Percentiles rank a stretch among this genome's conserved stretches.
phyloP scores from a whole-genome alignment of 2,797 vertebrate species.

The Parauchenoglanis ngamensis region DNA sequence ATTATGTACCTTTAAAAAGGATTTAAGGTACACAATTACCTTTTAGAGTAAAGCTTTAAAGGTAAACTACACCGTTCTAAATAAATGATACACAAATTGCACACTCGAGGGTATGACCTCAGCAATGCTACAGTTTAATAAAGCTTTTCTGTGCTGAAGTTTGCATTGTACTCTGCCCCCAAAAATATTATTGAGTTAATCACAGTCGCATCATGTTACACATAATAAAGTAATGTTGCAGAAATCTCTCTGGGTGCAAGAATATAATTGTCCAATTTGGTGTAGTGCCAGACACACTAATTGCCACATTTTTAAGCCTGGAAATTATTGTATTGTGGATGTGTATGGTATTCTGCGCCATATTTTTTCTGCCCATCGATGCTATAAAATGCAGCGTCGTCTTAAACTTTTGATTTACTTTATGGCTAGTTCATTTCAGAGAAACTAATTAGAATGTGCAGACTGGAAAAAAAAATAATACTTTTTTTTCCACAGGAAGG shows the following conservation, averaged over 20 bases:
- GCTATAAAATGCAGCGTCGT: not conserved
- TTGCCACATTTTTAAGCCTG: not conserved
- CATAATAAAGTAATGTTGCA: not conserved
- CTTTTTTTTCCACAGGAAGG: no score
- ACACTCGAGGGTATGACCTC: not conserved
- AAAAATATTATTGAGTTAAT: not conserved
- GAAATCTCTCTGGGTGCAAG: not conserved
- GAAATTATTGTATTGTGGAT: not conserved
- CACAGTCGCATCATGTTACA: not conserved
- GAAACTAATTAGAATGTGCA: not conserved
- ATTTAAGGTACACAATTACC: not conserved
- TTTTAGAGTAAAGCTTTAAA: not conserved
- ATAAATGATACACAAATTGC: not conserved
- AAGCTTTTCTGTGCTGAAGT: not conserved
- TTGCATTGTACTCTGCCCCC: not conserved
- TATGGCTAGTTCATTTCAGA: not conserved
- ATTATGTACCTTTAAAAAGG: not conserved
- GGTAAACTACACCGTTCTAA: no score
- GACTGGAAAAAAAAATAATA: not conserved
- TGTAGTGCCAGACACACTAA: not conserved
- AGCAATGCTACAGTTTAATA: not conserved
- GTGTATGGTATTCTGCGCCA: not conserved
- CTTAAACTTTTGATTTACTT: constrained; percentile 12
- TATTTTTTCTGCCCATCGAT: not conserved
- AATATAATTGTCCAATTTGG: not conserved